Conservation (phyloP, 53 echinoderm and acorn worm species). For the Actinopyga echinites region DNA sequence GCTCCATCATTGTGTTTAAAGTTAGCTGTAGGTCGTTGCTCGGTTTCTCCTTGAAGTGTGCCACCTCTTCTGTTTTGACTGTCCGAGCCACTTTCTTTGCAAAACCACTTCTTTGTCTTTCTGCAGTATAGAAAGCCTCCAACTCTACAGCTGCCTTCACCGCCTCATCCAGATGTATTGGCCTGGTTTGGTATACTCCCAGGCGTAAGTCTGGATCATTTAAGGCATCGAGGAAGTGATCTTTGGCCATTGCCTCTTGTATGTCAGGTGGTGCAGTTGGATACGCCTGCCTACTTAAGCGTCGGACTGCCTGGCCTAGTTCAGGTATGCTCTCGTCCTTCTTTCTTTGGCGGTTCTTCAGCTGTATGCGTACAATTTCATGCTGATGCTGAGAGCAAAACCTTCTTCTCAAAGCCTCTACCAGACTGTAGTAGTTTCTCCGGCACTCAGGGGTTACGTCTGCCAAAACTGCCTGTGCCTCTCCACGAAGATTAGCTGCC, state of each 20-base stretch:
- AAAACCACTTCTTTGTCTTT: not conserved
- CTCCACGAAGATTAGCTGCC: slow-evolving; percentile 29
- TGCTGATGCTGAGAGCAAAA: slow-evolving; percentile 39
- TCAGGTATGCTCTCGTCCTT: slow-evolving; percentile 41
- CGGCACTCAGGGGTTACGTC: not conserved
- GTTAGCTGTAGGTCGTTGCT: not conserved
- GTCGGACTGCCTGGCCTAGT: slow-evolving; percentile 21
- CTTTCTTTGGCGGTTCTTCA: slow-evolving; percentile 21
- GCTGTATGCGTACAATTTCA: slow-evolving; percentile 34
- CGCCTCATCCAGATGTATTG: slow-evolving; percentile 37
- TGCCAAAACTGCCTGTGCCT: slow-evolving; percentile 34
- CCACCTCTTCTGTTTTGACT: not conserved
- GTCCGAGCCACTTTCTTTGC: not conserved
- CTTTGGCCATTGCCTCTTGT: slow-evolving; percentile 29
- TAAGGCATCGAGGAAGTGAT: slow-evolving; percentile 55
- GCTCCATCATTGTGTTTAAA: slow-evolving; percentile 8
- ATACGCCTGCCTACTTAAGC: slow-evolving; percentile 39
- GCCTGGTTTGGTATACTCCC: slow-evolving; percentile 28
- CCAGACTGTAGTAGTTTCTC: slow-evolving; percentile 7
- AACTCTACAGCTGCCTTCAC: slow-evolving; percentile 41
- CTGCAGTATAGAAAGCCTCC: slow-evolving; percentile 21
- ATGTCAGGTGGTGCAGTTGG: not conserved
- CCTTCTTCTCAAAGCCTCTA: slow-evolving; percentile 28
- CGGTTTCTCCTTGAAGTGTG: too few species aligned
- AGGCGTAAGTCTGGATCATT: slow-evolving; percentile 35